Evolutionary conservation across 2,113 vertebrate genomes (phyloP), one percentile per base, ranked within the genome.

Genomic region (Engraulis encrasicolus): DNA sequence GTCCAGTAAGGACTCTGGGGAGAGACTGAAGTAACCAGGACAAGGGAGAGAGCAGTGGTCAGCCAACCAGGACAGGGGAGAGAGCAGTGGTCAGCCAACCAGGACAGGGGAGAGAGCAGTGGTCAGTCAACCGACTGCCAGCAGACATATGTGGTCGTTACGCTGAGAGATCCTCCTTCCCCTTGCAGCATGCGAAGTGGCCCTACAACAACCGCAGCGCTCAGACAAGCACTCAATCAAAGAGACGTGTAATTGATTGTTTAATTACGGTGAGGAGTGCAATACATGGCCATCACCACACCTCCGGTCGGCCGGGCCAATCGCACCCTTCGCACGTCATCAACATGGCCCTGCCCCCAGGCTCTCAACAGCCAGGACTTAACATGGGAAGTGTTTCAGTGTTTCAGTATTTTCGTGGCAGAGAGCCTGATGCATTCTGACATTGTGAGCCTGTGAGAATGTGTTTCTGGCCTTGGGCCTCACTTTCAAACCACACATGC

Each of bases 201-300:
- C 17, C 80, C 38, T 52, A 45, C 40, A 45, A n/a, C n/a, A n/a
- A n/a, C 40, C 79, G 58, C 49, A 36, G 6, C 38, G 66, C 50
- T 34, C 78, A 79, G 78, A 58, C 82, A 81, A 78, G 36, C 79
- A 78, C 79, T 87, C 82, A 83, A 82, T 87, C 54, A 79, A 77
- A 17, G 58, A 20, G 80, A 27, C 27, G 23, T 82, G 79, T 79
- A 78, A 85, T 80, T 88, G 85, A 82, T 81, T 74, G 81, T 77
- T 88, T 87, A 85, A 84, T 84, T 84, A 88, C 19, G 6, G n/a
- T 45, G 7, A 27, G n/a, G 54, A 61, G 20, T 78, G 52, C 50
- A 80, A 37, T 61, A 83, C 36, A 27, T 50, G 78, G 18, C 78
- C 66, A n/a, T n/a, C n/a, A 74, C 66, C 40, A 45, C 40, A 45